phyloP scores from a whole-genome alignment of 2,113 vertebrate species.

The Myiozetetes cayanensis region DNA sequence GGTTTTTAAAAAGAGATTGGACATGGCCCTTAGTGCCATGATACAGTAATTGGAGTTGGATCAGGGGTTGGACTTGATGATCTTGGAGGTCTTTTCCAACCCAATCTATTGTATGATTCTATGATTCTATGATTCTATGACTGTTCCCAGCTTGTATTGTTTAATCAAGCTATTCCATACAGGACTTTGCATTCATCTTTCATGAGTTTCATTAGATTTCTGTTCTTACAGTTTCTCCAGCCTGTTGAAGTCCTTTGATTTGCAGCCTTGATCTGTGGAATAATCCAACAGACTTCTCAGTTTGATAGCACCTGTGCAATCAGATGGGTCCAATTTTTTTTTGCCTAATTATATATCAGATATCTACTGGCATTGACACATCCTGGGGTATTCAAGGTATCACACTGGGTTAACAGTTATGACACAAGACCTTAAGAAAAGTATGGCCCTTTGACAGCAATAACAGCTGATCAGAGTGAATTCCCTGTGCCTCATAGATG shows the following conservation, averaged over 20 bases:
- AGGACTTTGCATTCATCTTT: neutral
- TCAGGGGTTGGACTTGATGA: too few species aligned
- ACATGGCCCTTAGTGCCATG: too few species aligned
- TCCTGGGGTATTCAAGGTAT: neutral
- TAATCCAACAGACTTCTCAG: neutral
- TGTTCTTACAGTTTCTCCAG: neutral
- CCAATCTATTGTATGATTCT: too few species aligned
- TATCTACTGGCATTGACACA: neutral
- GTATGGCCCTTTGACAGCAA: neutral
- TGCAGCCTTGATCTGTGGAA: neutral
- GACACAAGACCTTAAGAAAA: neutral
- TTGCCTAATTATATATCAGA: neutral
- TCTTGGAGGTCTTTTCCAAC: too few species aligned
- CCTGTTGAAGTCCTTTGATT: neutral
- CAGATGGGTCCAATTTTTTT: neutral
- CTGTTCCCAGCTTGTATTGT: neutral
- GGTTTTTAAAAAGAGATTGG: too few species aligned
- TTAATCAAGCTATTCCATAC: neutral
- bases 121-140: too few species aligned
- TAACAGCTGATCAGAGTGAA: rapidly evolving
- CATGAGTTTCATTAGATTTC: neutral
- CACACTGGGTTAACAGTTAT: neutral
- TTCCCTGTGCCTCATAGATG: neutral
- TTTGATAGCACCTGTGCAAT: neutral
- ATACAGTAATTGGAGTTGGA: too few species aligned